Evolutionary conservation across 2,797 vertebrate genomes (phyloP), one percentile per base, ranked within the genome.

Genomic region (Cyprinodon diabolis): DNA sequence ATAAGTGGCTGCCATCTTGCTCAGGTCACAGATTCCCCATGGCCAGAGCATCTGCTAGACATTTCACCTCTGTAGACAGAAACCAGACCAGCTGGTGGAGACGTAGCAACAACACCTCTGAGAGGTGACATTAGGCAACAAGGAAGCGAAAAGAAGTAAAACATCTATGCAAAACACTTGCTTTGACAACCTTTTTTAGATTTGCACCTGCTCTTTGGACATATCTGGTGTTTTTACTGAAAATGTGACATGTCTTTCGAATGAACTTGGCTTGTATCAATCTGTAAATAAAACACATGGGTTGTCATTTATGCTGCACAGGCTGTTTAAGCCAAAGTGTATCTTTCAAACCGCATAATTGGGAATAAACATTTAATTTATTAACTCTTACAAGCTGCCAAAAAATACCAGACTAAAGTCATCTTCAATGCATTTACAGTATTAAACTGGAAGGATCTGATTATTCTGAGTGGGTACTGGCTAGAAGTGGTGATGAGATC

Each of bases 11-110:
- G 74, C 17, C 66, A 65, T 72, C 57, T 48, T 73, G 74, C 78
- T 83, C 75, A 78, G 79, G 74, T 69, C 75, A 77, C 67, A 52
- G 73, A 65, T 72, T 78, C 74, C 66, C 80, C 83, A 30, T 0
- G 9, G 76, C 77, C 80, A 79, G 71, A 77, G 82, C 70, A 74
- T 86, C 85, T 76, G 84, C 69, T 76, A 71, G 75, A 78, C 71
- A 71, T 75, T 83, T 83, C 40, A 30, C 17, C 9, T 6, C 57
- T 60, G 25, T 14, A 60, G 15, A 60, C 58, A 62, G 35, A 62
- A 6, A 62, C 58, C 35, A 62, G 35, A 21, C 15, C 30, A 62
- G 58, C 35, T 37, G 17, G 30, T 30, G 30, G 30, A 30, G 30
- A 30, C 30, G 30, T 30, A 30, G 30, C 30, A 30, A 30, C 30